Evolutionary conservation across 2,113 vertebrate genomes (phyloP).

Genomic region (Verasper variegatus): DNA sequence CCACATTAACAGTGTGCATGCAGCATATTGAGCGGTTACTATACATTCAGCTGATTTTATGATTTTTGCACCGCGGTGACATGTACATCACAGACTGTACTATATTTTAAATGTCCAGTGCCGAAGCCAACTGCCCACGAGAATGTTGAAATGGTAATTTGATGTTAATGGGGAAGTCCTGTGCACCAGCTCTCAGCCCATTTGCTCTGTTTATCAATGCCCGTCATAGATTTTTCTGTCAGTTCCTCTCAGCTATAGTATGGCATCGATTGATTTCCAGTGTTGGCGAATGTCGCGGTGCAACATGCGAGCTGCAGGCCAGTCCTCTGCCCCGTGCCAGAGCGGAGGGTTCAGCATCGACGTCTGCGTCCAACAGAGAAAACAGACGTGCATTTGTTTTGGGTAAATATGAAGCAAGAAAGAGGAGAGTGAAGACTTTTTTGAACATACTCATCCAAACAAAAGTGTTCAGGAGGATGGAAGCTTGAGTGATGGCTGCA

Average conservation of each 20-base stretch:
- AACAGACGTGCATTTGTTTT: slow-evolving; percentile 14
- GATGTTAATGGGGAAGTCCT: slow-evolving; percentile 36
- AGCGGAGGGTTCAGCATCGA: slow-evolving; percentile 50
- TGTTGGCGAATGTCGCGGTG: slow-evolving; percentile 44
- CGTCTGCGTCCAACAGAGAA: slow-evolving; percentile 16
- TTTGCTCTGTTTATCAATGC: slow-evolving; percentile 65
- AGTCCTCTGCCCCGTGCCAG: slow-evolving; percentile 50
- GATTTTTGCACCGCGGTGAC: not conserved
- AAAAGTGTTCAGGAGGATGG: slow-evolving; percentile 17
- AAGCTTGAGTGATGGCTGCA: slow-evolving; percentile 21
- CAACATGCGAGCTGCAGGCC: slow-evolving; percentile 61
- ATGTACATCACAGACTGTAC: not conserved
- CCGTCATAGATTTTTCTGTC: slow-evolving; percentile 56
- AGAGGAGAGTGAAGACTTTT: slow-evolving; percentile 27
- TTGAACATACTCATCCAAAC: slow-evolving; percentile 5
- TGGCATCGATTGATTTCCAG: slow-evolving; percentile 64
- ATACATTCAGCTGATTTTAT: slow-evolving; percentile 2
- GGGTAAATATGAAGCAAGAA: slow-evolving; percentile 23
- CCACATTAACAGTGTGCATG: slow-evolving; percentile 53
- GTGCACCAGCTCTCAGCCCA: slow-evolving; percentile 43
- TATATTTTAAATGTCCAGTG: not conserved
- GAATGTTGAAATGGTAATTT: slow-evolving; percentile 23
- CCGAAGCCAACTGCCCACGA: slow-evolving; percentile 1
- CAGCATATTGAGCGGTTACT: slow-evolving; percentile 36
- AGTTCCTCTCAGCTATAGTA: slow-evolving; percentile 63